Evolutionary conservation across 2,888 invertebrate genomes (phyloP), one percentile per base, ranked within the genome.

Genomic region (Capitulum mitella): DNA sequence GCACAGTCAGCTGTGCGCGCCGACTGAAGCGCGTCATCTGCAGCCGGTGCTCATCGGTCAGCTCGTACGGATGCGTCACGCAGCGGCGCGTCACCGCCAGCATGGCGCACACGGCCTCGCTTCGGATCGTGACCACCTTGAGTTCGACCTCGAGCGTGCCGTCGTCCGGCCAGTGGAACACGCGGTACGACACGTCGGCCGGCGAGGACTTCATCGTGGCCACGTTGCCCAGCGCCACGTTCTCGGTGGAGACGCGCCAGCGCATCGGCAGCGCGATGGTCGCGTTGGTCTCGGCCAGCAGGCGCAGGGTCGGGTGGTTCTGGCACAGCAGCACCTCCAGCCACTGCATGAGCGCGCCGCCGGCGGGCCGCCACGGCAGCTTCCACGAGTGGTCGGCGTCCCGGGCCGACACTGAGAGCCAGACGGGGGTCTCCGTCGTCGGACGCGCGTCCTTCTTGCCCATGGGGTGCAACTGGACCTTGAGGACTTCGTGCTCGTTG

Each of bases 241-340:
- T 70, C 70, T 70, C 70, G 2, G 70, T 70, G 70, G 70, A 40
- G 37, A 70, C 70, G 37, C 70, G 37, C 70, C 70, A 40, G 37
- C 70, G 70, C 40, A 70, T 2, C 8, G 70, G 70, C 26, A 70
- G 40, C 70, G 40, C 16, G 22, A 10, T 26, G 37, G 70, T 70
- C 8, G 37, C 1, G 70, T 70, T 70, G 26, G 70, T 70, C 29
- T 12, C 29, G 37, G 70, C 70, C 29, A 1, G 6, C 70, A 70
- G 40, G 10, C 10, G 19, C 6, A 70, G 26, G 22, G 37, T 26
- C 26, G 6, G 37, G 37, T 40, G 26, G 70, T 70, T 70, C 34
- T 70, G 40, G 40, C 70, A 70, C 26, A 70, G 70, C 70, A 70
- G 70, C 10, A 70, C 70, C 40, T 70, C 70, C 37, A 70, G 37